Percentiles rank a stretch among this genome's conserved stretches.
These are phyloP conservation scores for Prolemur simus DNA, from an alignment of 2,113 vertebrate species.

Conservation along the genomic window DNA sequence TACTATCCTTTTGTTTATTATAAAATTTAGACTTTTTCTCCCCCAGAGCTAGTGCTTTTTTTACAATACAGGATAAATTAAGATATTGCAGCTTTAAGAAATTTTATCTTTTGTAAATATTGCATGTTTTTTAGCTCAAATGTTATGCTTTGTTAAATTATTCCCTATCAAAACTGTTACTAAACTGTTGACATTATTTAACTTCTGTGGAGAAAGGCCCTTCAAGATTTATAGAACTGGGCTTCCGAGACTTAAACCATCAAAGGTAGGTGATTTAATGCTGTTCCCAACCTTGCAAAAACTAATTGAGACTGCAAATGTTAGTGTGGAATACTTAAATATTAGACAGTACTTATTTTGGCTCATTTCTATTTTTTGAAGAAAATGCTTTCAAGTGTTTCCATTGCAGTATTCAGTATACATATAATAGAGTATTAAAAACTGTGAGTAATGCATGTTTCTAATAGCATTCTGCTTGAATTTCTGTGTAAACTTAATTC, in stretches of 20 bases:
- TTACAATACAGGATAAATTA: constrained; percentile 74
- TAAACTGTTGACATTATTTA: constrained; percentile 98
- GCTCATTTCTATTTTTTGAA: constrained; percentile 58
- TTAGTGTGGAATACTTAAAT: constrained; percentile 76
- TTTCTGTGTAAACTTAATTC: constrained; percentile 29
- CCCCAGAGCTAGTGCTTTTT: constrained; percentile 49
- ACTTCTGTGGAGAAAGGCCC: constrained; percentile 93
- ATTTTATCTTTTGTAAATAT: constrained; percentile 83
- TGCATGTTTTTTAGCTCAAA: constrained; percentile 88
- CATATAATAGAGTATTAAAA: constrained; percentile 58
- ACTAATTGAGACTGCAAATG: constrained; percentile 82
- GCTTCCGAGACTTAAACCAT: constrained; percentile 90
- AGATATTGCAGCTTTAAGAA: constrained; percentile 88
- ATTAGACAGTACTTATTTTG: constrained; percentile 64
- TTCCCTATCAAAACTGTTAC: constrained; percentile 90
- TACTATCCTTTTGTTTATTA: neutral
- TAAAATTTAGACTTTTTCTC: constrained; percentile 34
- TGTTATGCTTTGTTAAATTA: constrained; percentile 85
- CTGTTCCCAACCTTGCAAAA: constrained; percentile 85
- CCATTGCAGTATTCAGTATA: constrained; percentile 42
- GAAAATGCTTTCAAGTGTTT: constrained; percentile 59
- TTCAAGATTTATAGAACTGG: constrained; percentile 93
- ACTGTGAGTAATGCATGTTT: constrained; percentile 62
- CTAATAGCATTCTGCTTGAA: constrained; percentile 53
- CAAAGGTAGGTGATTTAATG: constrained; percentile 93